A percentile compares a stretch with the other conserved stretches of the same genome.
phyloP scores from a whole-genome alignment of 2,888 invertebrate species.

The Nasonovia ribisnigri region DNA sequence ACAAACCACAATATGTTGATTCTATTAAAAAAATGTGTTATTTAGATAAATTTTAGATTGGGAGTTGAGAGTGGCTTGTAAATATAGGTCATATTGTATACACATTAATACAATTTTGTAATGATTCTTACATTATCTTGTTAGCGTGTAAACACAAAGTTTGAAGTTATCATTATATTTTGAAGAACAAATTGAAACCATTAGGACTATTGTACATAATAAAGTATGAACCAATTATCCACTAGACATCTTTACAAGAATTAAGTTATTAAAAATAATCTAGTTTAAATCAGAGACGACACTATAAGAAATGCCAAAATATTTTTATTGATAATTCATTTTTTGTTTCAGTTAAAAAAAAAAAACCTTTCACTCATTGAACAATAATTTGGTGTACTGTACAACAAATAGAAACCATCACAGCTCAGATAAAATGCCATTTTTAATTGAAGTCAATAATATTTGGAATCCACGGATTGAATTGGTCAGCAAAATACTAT shows the following conservation, averaged over 20 bases:
- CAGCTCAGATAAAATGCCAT: background rate
- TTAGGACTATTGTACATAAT: background rate
- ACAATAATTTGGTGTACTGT: background rate
- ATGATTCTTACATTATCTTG: background rate
- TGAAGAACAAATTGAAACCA: background rate
- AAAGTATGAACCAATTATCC: background rate
- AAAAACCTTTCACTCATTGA: constrained; percentile 7
- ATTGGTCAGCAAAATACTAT: background rate
- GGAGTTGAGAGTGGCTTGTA: background rate
- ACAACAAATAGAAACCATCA: background rate
- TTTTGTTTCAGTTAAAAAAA: background rate
- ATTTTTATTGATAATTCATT: background rate
- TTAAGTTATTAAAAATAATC: background rate
- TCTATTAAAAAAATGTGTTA: background rate
- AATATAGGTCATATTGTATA: background rate
- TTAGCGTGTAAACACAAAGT: background rate
- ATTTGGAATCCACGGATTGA: background rate
- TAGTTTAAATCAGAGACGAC: background rate
- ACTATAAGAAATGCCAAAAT: background rate
- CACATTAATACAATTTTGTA: background rate
- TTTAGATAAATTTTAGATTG: background rate
- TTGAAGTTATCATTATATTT: background rate
- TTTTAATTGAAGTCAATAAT: background rate
- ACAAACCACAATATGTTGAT: background rate
- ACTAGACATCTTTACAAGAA: background rate